Base-by-base conservation (phyloP, 2,888 invertebrate species). In the Drosophila rellima region DNA sequence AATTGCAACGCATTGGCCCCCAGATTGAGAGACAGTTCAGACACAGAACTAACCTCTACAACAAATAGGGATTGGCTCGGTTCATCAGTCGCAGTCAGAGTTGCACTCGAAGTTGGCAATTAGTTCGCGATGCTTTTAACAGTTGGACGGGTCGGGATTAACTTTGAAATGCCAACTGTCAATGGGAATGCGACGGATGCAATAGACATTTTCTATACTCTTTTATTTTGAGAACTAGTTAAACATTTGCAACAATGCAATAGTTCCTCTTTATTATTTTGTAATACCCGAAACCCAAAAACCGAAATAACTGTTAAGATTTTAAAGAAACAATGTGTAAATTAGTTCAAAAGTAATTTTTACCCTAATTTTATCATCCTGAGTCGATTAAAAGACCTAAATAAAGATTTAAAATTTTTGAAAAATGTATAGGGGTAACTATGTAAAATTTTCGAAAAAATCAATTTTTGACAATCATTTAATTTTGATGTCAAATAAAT, bases 71-170 rank as follows among this genome's bases (percentile, higher is more conserved):
- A 48, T 17, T 33, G 10, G 4, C 3, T 23, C 11, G 39, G 23
- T 40, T 56, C 10, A 55, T 55, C 35, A 40, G 39, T 31, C 11
- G 7, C 29, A 47, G 23, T 50, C 15, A 17, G n/a, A 29, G 15
- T 29, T 8, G 17, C n/a, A 11, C 10, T 17, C n/a, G 7, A 18
- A 54, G 47, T 35, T 64, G 59, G 17, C 47, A 48, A 63, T 63
- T 63, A 55, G 55, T 55, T 23, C 4, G 35, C 23, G 13, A 23
- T 33, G 44, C 52, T 51, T 51, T 51, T 31, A 59, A 31, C 3
- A 29, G 29, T 40, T 39, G 20, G 5, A 40, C 7, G n/a, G 18
- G 39, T 33, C 29, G 10, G 15, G 17, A 15, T 17, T 26, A 51
- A 10, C 23, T 56, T 39, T 13, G 20, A 10, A 17, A 29, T 20